A percentile compares a stretch with the other conserved stretches of the same genome.
Conservation (phyloP, 2,797 vertebrate genomes). For the Ctenopoma multispine region DNA sequence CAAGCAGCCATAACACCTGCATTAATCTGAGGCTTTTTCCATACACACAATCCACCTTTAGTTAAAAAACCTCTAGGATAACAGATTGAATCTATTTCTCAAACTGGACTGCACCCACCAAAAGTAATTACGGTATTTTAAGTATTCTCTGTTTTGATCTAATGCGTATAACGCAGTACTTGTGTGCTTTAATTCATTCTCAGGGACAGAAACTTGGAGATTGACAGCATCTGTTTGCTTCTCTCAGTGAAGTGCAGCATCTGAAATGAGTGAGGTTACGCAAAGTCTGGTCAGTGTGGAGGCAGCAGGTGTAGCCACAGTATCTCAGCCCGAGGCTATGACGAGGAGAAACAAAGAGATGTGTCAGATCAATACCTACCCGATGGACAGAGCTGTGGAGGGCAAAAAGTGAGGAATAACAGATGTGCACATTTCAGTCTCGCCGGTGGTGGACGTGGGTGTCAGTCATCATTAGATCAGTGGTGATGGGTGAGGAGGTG, state of each 20-base stretch:
- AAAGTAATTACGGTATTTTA: too few relatives aligned
- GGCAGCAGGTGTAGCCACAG: not conserved
- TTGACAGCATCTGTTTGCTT: not conserved
- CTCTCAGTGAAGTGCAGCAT: not conserved
- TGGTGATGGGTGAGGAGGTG: conserved; percentile 6
- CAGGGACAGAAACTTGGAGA: not conserved
- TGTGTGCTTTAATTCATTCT: not conserved
- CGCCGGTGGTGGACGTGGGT: not conserved
- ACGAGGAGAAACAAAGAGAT: not conserved
- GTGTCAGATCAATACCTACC: conserved; percentile 23
- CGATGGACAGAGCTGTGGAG: not conserved
- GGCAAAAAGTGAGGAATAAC: not conserved
- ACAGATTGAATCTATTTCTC: too few relatives aligned
- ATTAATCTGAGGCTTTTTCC: too few relatives aligned
- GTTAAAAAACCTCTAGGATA: too few relatives aligned
- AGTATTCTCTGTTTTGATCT: too few relatives aligned
- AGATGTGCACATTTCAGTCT: not conserved
- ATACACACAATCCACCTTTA: too few relatives aligned
- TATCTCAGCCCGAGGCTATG: conserved; percentile 8
- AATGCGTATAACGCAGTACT: too few relatives aligned
- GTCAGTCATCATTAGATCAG: conserved; percentile 17
- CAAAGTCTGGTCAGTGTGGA: not conserved
- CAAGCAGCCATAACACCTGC: too few relatives aligned
- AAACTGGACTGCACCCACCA: too few relatives aligned
- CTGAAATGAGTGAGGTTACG: not conserved